Conservation (phyloP, 2,113 vertebrate genomes). For the Amphilophus citrinellus region DNA sequence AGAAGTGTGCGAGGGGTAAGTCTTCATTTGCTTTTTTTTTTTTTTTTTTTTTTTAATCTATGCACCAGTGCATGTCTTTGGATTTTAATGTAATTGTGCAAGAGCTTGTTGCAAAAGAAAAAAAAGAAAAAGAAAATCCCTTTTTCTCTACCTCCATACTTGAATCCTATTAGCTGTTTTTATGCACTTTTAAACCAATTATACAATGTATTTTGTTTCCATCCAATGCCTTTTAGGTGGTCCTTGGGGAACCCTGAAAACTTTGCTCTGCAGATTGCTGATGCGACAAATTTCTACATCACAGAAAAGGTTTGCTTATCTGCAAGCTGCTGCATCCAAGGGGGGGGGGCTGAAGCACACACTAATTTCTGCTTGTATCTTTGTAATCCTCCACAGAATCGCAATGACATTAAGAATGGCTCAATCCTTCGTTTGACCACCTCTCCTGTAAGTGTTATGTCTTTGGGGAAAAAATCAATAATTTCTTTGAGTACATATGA, state of each 20-base stretch:
- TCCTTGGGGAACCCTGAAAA: slow-evolving; percentile 91
- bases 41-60: background rate
- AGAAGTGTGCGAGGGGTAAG: slow-evolving; percentile 99
- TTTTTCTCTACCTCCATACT: background rate
- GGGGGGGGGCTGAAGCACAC: background rate
- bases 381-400: slow-evolving; percentile 87
- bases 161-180: slow-evolving; percentile 32
- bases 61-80: background rate
- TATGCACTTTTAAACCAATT: slow-evolving; percentile 29
- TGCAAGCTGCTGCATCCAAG: background rate
- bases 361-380: slow-evolving; percentile 2
- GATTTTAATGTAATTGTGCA: slow-evolving; percentile 25
- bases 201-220: slow-evolving; percentile 26
- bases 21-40: background rate
- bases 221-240: slow-evolving; percentile 85
- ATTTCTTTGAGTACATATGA: background rate
- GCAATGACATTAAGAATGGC: slow-evolving; percentile 98
- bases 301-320: slow-evolving; percentile 91
- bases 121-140: no score
- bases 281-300: slow-evolving; percentile 95
- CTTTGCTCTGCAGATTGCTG: slow-evolving; percentile 93
- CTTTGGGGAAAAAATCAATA: background rate
- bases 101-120: background rate
- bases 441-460: slow-evolving; percentile 89
- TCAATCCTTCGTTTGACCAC: slow-evolving; percentile 94